Conservation (phyloP, 2,113 vertebrate genomes). For the Redunca redunca region DNA sequence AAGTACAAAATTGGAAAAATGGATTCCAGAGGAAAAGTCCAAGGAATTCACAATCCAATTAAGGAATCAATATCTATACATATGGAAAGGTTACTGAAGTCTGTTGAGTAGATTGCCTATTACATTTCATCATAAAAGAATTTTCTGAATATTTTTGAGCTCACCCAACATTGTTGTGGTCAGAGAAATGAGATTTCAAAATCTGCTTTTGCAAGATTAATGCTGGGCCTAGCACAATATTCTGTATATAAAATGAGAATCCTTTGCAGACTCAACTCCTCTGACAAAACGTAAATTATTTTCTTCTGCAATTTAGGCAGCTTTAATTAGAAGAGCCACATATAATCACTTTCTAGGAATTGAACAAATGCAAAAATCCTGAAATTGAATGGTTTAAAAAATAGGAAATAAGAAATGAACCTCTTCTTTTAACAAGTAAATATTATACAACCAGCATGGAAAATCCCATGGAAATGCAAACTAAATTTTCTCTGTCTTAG, state of each 20-base stretch:
- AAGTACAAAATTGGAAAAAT: not conserved
- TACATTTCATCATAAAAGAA: not conserved
- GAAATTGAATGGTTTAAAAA: slow-evolving; percentile 40
- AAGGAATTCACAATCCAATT: not conserved
- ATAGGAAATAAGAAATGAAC: slow-evolving; percentile 4
- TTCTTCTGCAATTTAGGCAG: slow-evolving; percentile 14
- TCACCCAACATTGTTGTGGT: not conserved
- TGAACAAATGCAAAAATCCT: slow-evolving; percentile 37
- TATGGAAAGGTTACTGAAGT: not conserved
- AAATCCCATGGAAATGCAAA: slow-evolving; percentile 32
- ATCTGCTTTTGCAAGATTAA: not conserved
- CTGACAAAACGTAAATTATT: slow-evolving; percentile 50
- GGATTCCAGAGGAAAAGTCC: not conserved
- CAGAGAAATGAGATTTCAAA: not conserved
- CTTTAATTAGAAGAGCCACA: slow-evolving; percentile 30
- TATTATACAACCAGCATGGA: slow-evolving; percentile 29
- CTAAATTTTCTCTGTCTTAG: slow-evolving; percentile 23
- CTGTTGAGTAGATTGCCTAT: not conserved
- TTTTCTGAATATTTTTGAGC: not conserved
- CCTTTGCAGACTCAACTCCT: not conserved
- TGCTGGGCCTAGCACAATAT: not conserved
- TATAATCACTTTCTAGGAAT: slow-evolving; percentile 18
- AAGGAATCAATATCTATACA: not conserved
- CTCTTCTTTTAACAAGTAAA: slow-evolving; percentile 20
- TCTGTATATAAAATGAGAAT: not conserved